Conservation (phyloP, 1,140 invertebrate genomes). For the Linepithema humile region DNA sequence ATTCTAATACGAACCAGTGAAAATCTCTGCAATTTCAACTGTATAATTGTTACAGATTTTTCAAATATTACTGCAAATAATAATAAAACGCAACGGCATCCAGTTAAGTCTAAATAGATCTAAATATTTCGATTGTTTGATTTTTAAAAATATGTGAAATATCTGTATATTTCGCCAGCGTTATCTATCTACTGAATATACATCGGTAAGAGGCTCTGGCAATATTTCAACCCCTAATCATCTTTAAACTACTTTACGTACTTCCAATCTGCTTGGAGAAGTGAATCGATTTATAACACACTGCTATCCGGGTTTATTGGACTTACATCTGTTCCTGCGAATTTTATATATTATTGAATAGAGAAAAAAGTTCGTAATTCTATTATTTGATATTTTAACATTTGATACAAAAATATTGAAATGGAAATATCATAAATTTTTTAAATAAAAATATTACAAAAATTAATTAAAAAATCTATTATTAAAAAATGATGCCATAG, state of each 20-base stretch:
- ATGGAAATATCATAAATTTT: background rate
- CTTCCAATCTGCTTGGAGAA: slow-evolving; percentile 30
- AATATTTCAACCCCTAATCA: slow-evolving; percentile 46
- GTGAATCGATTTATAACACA: slow-evolving; percentile 26
- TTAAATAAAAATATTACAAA: no score
- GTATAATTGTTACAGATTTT: background rate
- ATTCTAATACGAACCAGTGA: background rate
- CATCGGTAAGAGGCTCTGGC: slow-evolving; percentile 1
- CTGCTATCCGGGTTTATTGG: background rate
- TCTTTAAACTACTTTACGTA: slow-evolving; percentile 26
- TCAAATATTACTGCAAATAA: background rate
- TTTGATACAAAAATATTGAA: no score
- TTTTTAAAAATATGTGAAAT: background rate
- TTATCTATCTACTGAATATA: background rate
- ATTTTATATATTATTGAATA: background rate
- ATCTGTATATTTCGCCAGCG: background rate
- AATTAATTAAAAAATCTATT: no score
- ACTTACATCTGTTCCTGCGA: slow-evolving; percentile 4
- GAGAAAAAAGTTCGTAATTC: background rate
- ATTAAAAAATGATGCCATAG: no score
- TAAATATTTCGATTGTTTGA: background rate
- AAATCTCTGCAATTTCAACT: background rate
- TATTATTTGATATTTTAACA: background rate
- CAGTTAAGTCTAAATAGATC: background rate
- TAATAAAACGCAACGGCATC: no score